phyloP scores from a whole-genome alignment of 1,140 invertebrate species.

The Cecropterus lyciades region DNA sequence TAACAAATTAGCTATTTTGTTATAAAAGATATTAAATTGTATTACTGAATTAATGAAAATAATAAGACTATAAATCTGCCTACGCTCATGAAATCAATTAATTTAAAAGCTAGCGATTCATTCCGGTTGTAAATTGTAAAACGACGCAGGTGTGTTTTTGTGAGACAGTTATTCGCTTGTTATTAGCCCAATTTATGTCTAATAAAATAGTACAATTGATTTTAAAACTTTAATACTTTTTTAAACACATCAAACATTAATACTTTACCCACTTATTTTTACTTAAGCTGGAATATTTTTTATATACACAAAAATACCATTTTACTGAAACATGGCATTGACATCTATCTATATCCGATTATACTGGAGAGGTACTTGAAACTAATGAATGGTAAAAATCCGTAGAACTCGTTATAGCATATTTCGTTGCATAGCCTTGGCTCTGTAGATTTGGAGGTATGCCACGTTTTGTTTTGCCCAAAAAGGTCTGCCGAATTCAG shows the following conservation, averaged over 20 bases:
- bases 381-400: slow-evolving; percentile 1
- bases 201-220: no score
- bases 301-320: no score
- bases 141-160: slow-evolving; percentile 8
- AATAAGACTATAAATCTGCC: not conserved
- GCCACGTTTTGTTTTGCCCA: slow-evolving; percentile 8
- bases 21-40: no score
- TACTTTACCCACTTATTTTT: no score
- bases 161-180: not conserved
- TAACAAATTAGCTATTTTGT: no score
- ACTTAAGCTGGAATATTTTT: no score
- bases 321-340: no score
- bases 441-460: slow-evolving; percentile 8
- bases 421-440: slow-evolving; percentile 11
- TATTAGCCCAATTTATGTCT: not conserved
- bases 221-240: no score
- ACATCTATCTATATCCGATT: no score
- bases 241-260: no score
- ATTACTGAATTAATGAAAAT: no score
- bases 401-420: slow-evolving; percentile 3
- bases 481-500: not conserved
- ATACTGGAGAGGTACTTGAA: no score
- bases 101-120: not conserved
- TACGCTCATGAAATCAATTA: not conserved
- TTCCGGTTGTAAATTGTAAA: not conserved